Percentiles rank a stretch among this genome's conserved stretches.
Conservation (phyloP, 1,140 invertebrate species). For the Tetramorium parvispinum region DNA sequence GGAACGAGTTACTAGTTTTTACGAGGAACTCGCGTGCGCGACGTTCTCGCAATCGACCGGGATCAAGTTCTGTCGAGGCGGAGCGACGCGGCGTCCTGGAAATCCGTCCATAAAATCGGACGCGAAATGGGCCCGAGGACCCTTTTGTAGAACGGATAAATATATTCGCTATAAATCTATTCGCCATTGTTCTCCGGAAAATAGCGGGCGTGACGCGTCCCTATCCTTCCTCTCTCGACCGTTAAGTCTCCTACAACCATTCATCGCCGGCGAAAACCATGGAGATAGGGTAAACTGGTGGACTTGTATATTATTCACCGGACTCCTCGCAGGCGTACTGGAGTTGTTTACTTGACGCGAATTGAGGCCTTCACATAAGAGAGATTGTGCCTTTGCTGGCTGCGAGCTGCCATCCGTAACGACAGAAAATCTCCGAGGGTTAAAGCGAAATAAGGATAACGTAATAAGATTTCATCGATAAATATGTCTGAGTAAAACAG, state of each 20-base stretch:
- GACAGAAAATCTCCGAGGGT: not conserved
- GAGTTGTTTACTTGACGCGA: not conserved
- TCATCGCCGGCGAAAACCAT: not conserved
- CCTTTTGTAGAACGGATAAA: not conserved
- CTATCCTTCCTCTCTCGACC: not conserved
- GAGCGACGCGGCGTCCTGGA: not conserved
- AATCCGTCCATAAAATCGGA: not conserved
- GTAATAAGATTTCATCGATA: conserved; percentile 5
- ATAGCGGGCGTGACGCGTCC: not conserved
- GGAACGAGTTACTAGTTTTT: conserved; percentile 49
- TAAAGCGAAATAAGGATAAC: not conserved
- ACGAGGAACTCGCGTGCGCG: conserved; percentile 7
- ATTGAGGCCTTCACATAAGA: not conserved
- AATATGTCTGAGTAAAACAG: not conserved
- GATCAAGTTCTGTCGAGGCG: conserved; percentile 26
- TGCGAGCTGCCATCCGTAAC: not conserved
- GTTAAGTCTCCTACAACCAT: not conserved
- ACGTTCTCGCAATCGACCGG: conserved; percentile 14
- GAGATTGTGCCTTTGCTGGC: not conserved
- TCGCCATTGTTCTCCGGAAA: conserved; percentile 37
- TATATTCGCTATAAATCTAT: conserved; percentile 20
- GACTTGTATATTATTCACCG: conserved; percentile 13
- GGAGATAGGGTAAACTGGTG: not conserved
- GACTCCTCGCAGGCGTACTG: not conserved
- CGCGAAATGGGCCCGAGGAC: not conserved